Evolutionary conservation across 2,797 vertebrate species (phyloP).

Genomic region (Halcyon badia): DNA sequence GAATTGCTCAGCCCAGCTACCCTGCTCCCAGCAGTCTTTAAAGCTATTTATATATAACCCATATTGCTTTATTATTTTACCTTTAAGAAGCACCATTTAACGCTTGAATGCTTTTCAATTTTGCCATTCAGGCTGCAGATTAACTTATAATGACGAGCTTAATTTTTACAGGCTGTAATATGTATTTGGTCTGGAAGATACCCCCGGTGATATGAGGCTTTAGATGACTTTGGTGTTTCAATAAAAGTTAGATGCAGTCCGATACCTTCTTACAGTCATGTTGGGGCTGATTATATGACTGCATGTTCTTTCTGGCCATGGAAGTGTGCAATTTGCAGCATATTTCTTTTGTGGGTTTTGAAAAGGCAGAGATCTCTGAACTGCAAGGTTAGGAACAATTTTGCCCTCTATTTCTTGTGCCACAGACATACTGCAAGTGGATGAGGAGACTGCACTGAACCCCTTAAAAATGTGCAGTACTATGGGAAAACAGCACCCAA

Average conservation of each 20-base stretch:
- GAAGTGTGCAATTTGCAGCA: neutral
- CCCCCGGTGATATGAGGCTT: neutral
- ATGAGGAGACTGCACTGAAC: neutral
- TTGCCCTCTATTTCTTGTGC: neutral
- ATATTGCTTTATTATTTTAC: slow-evolving; percentile 60
- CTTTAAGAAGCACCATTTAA: slow-evolving; percentile 60
- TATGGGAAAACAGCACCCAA: neutral
- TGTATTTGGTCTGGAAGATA: slow-evolving; percentile 30
- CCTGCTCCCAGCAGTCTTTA: slow-evolving; percentile 8
- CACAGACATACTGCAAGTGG: neutral
- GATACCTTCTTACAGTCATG: neutral
- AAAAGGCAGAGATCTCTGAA: neutral
- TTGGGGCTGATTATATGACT: slow-evolving; percentile 7
- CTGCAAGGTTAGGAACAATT: neutral
- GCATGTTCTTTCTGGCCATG: neutral
- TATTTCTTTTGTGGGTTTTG: neutral
- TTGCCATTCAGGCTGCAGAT: slow-evolving; percentile 49
- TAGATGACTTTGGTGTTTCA: slow-evolving; percentile 8
- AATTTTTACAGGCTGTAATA: slow-evolving; percentile 50
- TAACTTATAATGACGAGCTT: slow-evolving; percentile 49
- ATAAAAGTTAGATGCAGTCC: slow-evolving; percentile 40
- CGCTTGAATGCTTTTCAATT: slow-evolving; percentile 68
- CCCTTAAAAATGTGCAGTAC: neutral
- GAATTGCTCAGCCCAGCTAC: neutral
- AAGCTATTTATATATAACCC: slow-evolving; percentile 36